Conservation (phyloP, 2,888 invertebrate genomes). For the Metacarcinus magister region DNA sequence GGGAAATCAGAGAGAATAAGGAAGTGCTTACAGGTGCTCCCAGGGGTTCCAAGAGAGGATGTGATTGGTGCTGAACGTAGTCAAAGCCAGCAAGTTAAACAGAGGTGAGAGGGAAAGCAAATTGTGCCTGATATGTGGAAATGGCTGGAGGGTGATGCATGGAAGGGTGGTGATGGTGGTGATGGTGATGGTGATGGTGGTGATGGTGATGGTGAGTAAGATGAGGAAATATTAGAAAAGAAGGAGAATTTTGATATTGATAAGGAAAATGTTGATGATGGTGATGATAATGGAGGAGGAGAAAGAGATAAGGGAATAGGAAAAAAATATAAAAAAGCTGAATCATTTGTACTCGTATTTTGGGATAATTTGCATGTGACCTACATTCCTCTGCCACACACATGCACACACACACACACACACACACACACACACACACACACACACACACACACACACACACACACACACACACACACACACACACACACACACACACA, state of each 20-base stretch:
- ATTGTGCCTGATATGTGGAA: constrained; percentile 6
- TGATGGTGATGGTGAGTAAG: neutral
- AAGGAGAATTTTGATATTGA: neutral
- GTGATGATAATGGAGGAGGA: neutral
- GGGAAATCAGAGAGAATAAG: constrained; percentile 4
- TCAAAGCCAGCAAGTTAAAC: neutral
- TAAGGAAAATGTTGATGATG: neutral
- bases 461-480: too few relatives aligned
- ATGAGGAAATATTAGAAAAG: too few relatives aligned
- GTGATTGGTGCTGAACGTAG: neutral
- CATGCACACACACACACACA: neutral
- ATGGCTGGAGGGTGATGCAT: neutral
- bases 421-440: neutral
- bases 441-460: too few relatives aligned
- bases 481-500: too few relatives aligned
- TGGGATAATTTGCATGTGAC: neutral
- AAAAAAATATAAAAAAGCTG: neutral
- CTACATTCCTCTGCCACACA: neutral
- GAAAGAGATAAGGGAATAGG: neutral
- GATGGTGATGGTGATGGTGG: neutral
- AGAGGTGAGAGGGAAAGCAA: constrained; percentile 34
- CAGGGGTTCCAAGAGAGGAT: neutral
- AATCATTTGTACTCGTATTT: neutral
- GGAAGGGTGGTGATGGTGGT: neutral
- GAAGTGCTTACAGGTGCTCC: neutral